Percentiles rank a stretch among this genome's conserved stretches.
Conservation (phyloP, 2,888 invertebrate genomes). For the Eristalinus aeneus region DNA sequence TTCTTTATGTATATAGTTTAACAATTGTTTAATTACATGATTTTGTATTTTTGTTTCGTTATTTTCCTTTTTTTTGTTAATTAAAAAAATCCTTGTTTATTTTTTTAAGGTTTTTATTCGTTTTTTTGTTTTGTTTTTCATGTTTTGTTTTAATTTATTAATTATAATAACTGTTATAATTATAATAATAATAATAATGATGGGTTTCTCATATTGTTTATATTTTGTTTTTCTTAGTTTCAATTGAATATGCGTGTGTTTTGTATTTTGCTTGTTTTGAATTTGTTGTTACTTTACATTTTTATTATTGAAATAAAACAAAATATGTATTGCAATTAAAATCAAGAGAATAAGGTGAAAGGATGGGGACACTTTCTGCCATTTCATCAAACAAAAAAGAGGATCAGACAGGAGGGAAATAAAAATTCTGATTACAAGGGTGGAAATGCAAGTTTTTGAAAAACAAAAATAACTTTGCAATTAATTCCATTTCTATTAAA, state of each 20-base stretch:
- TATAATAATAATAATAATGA: constrained; percentile 68
- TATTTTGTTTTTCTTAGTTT: constrained; percentile 57
- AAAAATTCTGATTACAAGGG: not conserved
- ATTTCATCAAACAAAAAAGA: constrained; percentile 12
- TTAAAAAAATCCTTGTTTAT: constrained; percentile 39
- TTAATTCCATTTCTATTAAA: not conserved
- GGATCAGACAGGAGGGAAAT: not conserved
- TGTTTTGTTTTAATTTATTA: constrained; percentile 53
- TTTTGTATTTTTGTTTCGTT: constrained; percentile 27
- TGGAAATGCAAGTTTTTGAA: not conserved
- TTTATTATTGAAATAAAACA: not conserved
- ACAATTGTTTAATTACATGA: constrained; percentile 67
- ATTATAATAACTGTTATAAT: constrained; percentile 68
- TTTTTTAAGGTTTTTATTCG: constrained; percentile 54
- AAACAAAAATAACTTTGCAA: not conserved
- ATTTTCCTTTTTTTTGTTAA: constrained; percentile 5
- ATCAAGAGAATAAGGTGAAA: constrained; percentile 10
- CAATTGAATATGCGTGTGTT: constrained; percentile 66
- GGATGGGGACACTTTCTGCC: constrained; percentile 20
- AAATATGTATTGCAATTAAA: constrained; percentile 1
- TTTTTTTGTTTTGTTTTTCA: constrained; percentile 42
- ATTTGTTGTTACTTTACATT: constrained; percentile 26
- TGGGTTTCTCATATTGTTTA: constrained; percentile 62
- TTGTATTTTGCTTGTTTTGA: constrained; percentile 28
- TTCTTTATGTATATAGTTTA: constrained; percentile 66